These are phyloP conservation scores for Stenoptilia bipunctidactyla DNA, from an alignment of 2,888 invertebrate genomes.

Conservation along the genomic window DNA sequence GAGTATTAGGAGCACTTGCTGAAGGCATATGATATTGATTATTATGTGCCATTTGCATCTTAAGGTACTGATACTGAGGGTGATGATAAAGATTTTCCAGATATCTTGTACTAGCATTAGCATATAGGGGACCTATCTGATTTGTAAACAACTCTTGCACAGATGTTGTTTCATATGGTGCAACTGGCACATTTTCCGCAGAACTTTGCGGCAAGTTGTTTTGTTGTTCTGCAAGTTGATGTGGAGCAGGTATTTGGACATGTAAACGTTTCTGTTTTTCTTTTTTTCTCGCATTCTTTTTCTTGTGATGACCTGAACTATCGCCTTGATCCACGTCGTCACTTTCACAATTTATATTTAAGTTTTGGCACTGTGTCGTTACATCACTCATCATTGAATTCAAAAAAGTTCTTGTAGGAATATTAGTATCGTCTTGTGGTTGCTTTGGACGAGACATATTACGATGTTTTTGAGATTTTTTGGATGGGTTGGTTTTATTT, in stretches of 20 bases:
- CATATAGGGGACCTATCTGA: constrained; percentile 39
- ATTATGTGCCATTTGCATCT: constrained; percentile 21
- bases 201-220: constrained; percentile 16
- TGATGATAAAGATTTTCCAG: constrained; percentile 47
- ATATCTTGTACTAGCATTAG: constrained; percentile 39
- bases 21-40: constrained; percentile 16
- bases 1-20: constrained; percentile 29
- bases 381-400: constrained; percentile 21
- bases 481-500: constrained; percentile 17
- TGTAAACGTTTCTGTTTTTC: constrained; percentile 33
- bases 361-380: constrained; percentile 21
- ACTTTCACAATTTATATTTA: constrained; percentile 24
- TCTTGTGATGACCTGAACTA: constrained; percentile 22
- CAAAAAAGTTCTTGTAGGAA: constrained; percentile 9
- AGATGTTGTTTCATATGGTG: constrained; percentile 18
- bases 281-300: constrained; percentile 41
- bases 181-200: not conserved
- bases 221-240: constrained; percentile 17
- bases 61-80: constrained; percentile 41
- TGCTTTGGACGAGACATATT: constrained; percentile 14
- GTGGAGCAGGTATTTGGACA: constrained; percentile 25
- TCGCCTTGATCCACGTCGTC: constrained; percentile 20
- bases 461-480: constrained; percentile 17
- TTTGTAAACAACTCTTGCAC: constrained; percentile 37
- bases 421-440: constrained; percentile 13